phyloP scores from a whole-genome alignment of 2,113 vertebrate genomes.

The Corythaeola cristata region DNA sequence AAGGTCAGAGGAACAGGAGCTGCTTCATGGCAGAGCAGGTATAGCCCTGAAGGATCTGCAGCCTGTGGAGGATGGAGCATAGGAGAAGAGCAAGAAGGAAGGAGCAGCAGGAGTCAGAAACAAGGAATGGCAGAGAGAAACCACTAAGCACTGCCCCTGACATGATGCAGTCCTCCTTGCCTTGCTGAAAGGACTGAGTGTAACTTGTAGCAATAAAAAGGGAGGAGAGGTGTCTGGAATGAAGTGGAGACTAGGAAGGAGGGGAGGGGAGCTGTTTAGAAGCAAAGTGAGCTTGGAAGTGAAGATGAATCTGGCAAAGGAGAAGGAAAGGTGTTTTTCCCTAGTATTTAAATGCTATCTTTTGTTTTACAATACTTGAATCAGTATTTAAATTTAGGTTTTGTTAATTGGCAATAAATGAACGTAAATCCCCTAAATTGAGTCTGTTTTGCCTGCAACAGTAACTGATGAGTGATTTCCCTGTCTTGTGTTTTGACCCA shows the following conservation, averaged over 20 bases:
- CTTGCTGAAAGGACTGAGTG: not conserved
- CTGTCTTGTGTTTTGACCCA: not conserved
- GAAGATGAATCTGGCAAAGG: not conserved
- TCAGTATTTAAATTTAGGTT: not conserved
- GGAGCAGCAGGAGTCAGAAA: not conserved
- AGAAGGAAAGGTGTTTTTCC: not conserved
- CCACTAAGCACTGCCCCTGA: not conserved
- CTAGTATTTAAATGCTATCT: not conserved
- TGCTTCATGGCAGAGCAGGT: not conserved
- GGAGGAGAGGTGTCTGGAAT: not conserved
- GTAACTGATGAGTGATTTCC: not conserved
- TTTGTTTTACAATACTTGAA: not conserved
- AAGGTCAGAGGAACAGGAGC: not conserved
- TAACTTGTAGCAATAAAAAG: not conserved
- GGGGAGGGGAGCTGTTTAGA: not conserved
- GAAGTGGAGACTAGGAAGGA: not conserved
- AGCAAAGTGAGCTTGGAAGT: not conserved
- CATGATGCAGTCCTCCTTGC: not conserved
- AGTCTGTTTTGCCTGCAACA: not conserved
- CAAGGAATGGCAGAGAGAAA: not conserved
- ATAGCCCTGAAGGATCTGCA: not conserved
- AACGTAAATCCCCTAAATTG: not conserved
- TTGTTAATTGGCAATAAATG: not conserved
- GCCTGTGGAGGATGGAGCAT: not conserved
- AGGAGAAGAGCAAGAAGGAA: not conserved